Base-by-base conservation (phyloP, 2,797 vertebrate genomes). In the Cygnus olor region DNA sequence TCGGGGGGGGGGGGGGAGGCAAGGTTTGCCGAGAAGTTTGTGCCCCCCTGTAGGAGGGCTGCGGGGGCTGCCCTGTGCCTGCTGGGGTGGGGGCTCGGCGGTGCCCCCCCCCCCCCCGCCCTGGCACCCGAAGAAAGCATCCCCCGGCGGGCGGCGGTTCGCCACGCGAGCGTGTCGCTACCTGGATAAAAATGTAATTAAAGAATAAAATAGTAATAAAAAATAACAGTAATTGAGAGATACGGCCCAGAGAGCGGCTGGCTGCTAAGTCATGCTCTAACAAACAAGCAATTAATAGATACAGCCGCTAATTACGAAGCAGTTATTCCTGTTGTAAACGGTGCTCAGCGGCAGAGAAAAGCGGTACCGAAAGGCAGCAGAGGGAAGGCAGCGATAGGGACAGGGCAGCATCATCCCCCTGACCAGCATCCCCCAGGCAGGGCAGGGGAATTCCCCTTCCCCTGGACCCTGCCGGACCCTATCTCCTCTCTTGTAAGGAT, bases 281-380 rank as follows among this genome's bases (percentile, higher is more conserved):
- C 95, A 96, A 96, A 93, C 96, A 93, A 93, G 89, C 89, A 97
- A 93, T 97, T 97, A 96, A 96, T 93, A 96, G 85, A 87, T 92
- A 90, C 21, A 94, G 93, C 82, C 78, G 68, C 81, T 98, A 97
- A 97, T 98, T 97, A 96, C 90, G 72, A 88, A 96, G 94, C 89
- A 74, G 94, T 96, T 97, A 96, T 89, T 98, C 81, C 88, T 71
- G 5, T 85, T 94, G 94, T 93, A 76, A 97, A 92, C 36, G 36
- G 84, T 90, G 78, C 85, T 80, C 49, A 58, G 85, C 47, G 71
- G 27, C 49, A 93, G 84, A 49, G 81, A 91, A 90, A 63, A 89
- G 93, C 73, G 36, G 27, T 22, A 73, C 51, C 25, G 10, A 53
- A 27, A 53, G 21, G 74, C 74, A 58, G 25, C 84, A n/a, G 49